Evolutionary conservation across 2,113 vertebrate genomes (phyloP), one percentile per base, ranked within the genome.

Genomic region (Bombycilla garrulus): DNA sequence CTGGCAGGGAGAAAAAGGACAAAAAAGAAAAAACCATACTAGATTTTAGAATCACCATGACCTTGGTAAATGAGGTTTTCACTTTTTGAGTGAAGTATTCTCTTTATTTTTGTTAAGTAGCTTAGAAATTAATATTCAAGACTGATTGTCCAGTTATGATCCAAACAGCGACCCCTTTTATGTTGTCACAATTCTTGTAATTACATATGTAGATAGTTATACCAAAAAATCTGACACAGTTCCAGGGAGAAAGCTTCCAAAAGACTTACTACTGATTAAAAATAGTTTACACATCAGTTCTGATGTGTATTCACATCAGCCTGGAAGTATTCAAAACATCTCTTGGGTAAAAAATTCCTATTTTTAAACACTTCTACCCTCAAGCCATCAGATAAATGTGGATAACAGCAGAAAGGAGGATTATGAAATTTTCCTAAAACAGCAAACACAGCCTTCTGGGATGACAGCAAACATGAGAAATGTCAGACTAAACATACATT

Each of bases 401-500:
- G 73, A 0, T 38, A 92, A 78, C 23, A 90, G 40, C 71, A 93
- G 64, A 93, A 83, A 90, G 67, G 44, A 74, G 28, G 67, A 62
- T 88, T 92, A 93, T 7, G 23, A 95, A 81, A 92, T 83, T 90
- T n/a, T 84, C 94, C 93, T 81, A 53, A 96, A 92, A 88, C 84
- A 96, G 91, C 73, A 93, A 90, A 77, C 57, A 36, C 25, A 40
- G 90, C 36, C 40, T 90, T 88, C 88, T 90, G 76, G 71, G 82
- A 95, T 76, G 88, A 93, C 92, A 92, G 79, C 60, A 95, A 94
- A 93, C 88, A 86, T 5, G 5, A 94, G 80, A 93, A 96, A 96
- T 53, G 65, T 94, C 90, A 96, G 95, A 95, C 95, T 96, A 94
- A 97, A 97, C 92, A 95, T n/a, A 93, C 94, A 88, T 95, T 94